Percentiles rank a stretch among this genome's conserved stretches.
phyloP scores from a whole-genome alignment of 2,888 invertebrate genomes.

The Oxytorus armatus region DNA sequence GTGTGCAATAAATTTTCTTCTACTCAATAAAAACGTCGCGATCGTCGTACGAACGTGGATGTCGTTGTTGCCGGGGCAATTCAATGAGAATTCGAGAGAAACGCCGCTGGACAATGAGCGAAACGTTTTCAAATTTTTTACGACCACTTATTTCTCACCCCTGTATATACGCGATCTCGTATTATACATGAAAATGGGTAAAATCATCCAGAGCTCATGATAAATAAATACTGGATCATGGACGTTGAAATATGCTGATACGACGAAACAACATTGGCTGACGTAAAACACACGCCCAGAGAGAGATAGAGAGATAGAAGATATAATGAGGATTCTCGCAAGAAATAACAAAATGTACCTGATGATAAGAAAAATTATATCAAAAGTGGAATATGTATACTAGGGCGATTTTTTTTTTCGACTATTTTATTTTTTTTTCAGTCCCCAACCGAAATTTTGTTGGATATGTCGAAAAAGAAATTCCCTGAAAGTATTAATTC shows the following conservation, averaged over 20 bases:
- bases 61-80: conserved; percentile 10
- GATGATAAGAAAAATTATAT: neutral
- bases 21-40: conserved; percentile 69
- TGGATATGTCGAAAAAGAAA: no score
- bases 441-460: no score
- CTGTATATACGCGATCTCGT: neutral
- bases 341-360: conserved; percentile 15
- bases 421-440: no score
- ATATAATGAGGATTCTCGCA: conserved; percentile 5
- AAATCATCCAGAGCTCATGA: conserved; percentile 6
- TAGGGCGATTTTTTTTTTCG: no score
- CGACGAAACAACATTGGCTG: conserved; percentile 7
- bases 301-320: conserved; percentile 3
- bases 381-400: no score
- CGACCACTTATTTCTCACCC: neutral
- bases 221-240: conserved; percentile 32
- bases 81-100: conserved; percentile 38
- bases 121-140: conserved; percentile 24
- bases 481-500: no score
- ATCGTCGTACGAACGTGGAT: conserved; percentile 51
- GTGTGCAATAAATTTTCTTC: conserved; percentile 75
- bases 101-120: conserved; percentile 39
- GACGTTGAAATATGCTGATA: conserved; percentile 24
- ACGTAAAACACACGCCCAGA: no score
- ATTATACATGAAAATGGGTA: conserved; percentile 21